Percentiles rank a stretch among this genome's conserved stretches.
Conservation (phyloP, 2,797 vertebrate genomes). For the Rousettus madagascariensis region DNA sequence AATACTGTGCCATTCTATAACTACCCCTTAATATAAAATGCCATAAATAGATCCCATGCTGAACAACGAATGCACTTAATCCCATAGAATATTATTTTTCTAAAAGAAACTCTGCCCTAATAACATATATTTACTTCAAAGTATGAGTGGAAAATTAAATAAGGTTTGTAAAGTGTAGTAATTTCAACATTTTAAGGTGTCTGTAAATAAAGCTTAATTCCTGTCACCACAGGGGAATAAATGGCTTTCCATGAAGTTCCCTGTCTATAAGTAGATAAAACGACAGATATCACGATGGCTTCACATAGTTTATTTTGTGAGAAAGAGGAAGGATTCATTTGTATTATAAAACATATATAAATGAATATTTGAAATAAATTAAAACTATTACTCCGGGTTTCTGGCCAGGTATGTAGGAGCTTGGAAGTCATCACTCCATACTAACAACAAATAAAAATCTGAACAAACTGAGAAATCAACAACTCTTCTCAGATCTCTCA, state of each 20-base stretch:
- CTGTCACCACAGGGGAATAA: not conserved
- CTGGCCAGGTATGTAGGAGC: not conserved
- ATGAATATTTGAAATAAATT: not conserved
- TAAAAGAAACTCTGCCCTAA: not conserved
- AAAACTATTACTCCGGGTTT: not conserved
- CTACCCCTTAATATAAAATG: slow-evolving; percentile 17
- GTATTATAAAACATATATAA: not conserved
- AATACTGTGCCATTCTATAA: not conserved
- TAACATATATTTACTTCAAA: slow-evolving; percentile 12
- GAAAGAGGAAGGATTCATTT: not conserved
- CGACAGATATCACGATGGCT: not conserved
- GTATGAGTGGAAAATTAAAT: slow-evolving; percentile 37
- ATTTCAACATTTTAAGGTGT: not conserved
- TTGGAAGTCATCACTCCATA: not conserved
- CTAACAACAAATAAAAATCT: not conserved
- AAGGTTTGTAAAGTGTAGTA: not conserved
- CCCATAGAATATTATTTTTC: not conserved
- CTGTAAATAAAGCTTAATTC: slow-evolving; percentile 13
- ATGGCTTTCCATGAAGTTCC: not conserved
- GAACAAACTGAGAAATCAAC: not conserved
- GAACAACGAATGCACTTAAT: not conserved
- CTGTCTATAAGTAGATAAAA: not conserved
- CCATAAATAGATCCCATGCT: not conserved
- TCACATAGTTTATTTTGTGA: not conserved
- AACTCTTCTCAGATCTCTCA: not conserved